Evolutionary conservation across 2,888 invertebrate genomes (phyloP), one percentile per base, ranked within the genome.

Genomic region (Alloplasta piceator): DNA sequence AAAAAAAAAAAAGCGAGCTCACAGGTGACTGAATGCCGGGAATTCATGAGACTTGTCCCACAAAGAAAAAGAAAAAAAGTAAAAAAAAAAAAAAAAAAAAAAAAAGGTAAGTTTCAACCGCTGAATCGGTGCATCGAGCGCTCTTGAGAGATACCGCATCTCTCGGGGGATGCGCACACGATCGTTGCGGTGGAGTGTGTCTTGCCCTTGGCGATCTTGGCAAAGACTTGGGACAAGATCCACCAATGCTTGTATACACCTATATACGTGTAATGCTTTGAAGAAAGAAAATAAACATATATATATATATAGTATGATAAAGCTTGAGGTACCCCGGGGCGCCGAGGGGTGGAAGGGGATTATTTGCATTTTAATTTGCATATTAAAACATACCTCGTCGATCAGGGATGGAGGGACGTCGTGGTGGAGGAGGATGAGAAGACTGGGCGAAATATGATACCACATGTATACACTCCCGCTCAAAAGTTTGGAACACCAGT

Each of bases 291-390:
- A 41, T 5, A 14, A 43, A 43, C n/a, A 12, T 36, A 39, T 16
- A 39, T 56, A 16, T 46, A 43, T 26, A 38, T 39, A 66, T 38
- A 52, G 26, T 16, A 50, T 36, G 38, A 39, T 16, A 39, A 14
- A 56, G 36, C 55, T 14, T 38, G 48, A 76, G 81, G 63, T 38
- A 72, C 52, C 55, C 70, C 38, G 50, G 38, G 67, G 58, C 58
- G 83, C 43, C 64, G 56, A 61, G 68, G 70, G 68, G 75, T 56
- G 71, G 80, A 74, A 80, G 81, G 84, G 83, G 85, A 86, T 85
- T 88, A 91, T 91, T 90, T 89, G 89, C 90, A 91, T 90, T 91
- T 91, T 90, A 90, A 91, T 91, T 90, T 90, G 88, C 91, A 91
- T 91, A 91, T 90, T 90, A 89, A 91, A 91, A 88, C 87, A 87